Evolutionary conservation across 2,113 vertebrate species (phyloP), one percentile per base, ranked within the genome.

Genomic region (Indri indri): DNA sequence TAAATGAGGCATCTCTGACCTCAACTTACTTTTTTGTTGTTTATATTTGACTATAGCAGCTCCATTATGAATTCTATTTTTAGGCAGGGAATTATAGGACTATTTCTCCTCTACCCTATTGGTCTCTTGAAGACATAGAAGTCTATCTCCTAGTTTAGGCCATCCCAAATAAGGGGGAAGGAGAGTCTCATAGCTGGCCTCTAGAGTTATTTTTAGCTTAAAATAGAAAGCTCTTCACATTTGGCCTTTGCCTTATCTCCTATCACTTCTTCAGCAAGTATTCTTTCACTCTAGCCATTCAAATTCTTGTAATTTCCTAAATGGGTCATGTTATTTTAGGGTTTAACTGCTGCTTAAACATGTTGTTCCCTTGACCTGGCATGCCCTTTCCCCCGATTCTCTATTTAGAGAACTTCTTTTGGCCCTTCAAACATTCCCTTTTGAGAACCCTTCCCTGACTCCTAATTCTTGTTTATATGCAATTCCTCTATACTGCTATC

Each of bases 241-340:
- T 61, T 42, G 71, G 59, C 3, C 52, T 59, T 34, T 68, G 5
- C 59, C 59, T 71, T 90, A 71, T 70, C 74, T 84, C 66, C 42
- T 70, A 81, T n/a, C 22, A 87, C 63, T 63, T 76, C 50, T 57
- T 57, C 30, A 74, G 47, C 42, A 90, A 88, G 23, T 52, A 82
- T 70, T 97, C 42, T 71, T 95, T 82, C 52, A 94, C 27, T 86
- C 23, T 25, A 66, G 61, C 32, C 61, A 91, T 87, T 37, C 61
- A 71, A 82, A 77, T 70, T 87, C 52, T 91, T 74, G 23, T 32
- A n/a, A 77, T 91, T 91, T 94, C 61, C 91, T 95, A 94, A 45
- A 57, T 37, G 63, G 80, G 37, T 91, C 59, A 87, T 70, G 10
- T 54, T 71, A 70, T 83, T 70, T 86, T 37, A 88, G 76, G 74